Evolutionary conservation across 2,888 invertebrate genomes (phyloP).

Genomic region (Eupithecia exiguata): DNA sequence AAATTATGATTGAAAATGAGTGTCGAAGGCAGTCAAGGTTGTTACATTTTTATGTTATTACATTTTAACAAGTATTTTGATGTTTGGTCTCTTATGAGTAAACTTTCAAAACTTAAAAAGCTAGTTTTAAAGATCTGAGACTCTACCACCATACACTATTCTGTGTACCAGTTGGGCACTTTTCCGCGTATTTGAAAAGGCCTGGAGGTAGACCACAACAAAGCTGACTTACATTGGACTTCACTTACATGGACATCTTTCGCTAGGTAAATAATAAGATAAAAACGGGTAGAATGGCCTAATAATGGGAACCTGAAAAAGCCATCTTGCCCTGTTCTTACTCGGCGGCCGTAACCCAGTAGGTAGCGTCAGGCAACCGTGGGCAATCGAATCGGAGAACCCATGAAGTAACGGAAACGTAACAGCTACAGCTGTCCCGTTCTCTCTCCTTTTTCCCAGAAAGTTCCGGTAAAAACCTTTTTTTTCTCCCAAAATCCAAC

Average conservation of each 20-base stretch:
- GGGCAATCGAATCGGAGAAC: neutral
- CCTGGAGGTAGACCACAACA: neutral
- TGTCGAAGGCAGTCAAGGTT: neutral
- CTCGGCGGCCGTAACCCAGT: neutral
- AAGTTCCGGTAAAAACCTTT: conserved; percentile 17
- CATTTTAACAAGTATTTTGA: too few relatives aligned
- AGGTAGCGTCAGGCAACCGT: neutral
- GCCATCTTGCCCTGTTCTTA: neutral
- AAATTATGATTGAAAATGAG: neutral
- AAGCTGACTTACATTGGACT: too few relatives aligned
- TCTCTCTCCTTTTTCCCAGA: conserved; percentile 29
- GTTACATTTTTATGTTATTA: too few relatives aligned
- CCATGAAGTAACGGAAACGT: neutral
- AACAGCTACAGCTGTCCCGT: conserved; percentile 12
- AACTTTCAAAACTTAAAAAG: neutral
- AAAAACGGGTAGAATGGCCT: too few relatives aligned
- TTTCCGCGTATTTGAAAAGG: neutral
- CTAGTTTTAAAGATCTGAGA: neutral
- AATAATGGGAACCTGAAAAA: neutral
- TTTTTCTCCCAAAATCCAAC: conserved; percentile 36
- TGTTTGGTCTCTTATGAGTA: neutral
- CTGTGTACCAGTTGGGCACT: neutral
- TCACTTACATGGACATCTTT: neutral
- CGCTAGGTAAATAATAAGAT: neutral
- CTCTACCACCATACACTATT: neutral